Base-by-base conservation (phyloP, 2,797 vertebrate species). In the Nannoperca obscura region DNA sequence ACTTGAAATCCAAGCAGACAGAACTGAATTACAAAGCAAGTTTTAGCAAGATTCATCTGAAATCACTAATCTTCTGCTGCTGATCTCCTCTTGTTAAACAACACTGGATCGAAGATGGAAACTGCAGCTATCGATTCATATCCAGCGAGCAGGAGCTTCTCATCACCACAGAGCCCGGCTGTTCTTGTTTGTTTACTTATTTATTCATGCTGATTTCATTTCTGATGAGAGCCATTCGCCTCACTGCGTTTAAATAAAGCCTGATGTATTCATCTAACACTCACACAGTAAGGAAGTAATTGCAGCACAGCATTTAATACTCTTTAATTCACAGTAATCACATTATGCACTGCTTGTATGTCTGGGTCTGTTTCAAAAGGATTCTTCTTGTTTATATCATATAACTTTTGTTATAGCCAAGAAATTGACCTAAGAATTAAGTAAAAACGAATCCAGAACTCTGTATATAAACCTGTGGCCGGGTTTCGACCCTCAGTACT, bases 201-300 rank as follows among this genome's bases (percentile, higher is more conserved):
- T 91, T 88, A 88, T 89, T 90, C 80, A 65, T 63, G 75, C 76
- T 77, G 84, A 89, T 89, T 86, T 90, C 52, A 77, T 85, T 78
- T 79, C 80, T 87, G 84, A 86, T 74, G 86, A 83, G 83, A 70
- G 58, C 75, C 65, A 38, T 44, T 86, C 13, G 58, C 76, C 71
- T 78, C 19, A 42, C 76, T 71, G 74, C 44, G 49, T 86, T 87
- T 83, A 82, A 87, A 90, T 84, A 57, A 86, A 86, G 58, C 65
- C 76, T 78, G 82, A 90, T 83, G 77, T 69, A 76, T 86, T 83
- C 84, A 79, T 90, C 82, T 78, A 76, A 73, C 65, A 52, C 70
- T 81, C 82, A 42, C 80, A 78, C 84, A 80, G 83, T 71, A 30
- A 78, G 84, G 64, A 58, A 82, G 90, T 84, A 91, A 91, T 90